phyloP scores from a whole-genome alignment of 30 jellyfish, hydroid and myxozoan genomes.

The Pseudorhiza aurosa region DNA sequence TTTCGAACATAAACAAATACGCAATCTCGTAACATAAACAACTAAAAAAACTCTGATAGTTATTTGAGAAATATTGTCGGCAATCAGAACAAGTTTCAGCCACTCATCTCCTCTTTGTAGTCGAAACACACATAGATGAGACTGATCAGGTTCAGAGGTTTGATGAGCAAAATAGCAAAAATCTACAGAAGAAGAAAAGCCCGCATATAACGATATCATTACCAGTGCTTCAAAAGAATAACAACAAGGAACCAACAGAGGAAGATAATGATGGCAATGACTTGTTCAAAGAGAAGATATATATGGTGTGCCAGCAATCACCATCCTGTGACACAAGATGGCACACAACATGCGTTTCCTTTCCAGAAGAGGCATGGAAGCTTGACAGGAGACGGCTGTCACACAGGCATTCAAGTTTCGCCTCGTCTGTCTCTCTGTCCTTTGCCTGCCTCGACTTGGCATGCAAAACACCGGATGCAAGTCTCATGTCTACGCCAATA shows the following conservation, averaged over 20 bases:
- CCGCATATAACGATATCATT: conserved; percentile 34
- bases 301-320: conserved; percentile 31
- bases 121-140: too few relatives aligned
- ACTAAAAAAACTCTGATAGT: too few relatives aligned
- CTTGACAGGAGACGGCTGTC: conserved; percentile 24
- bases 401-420: conserved; percentile 37
- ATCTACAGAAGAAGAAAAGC: neutral
- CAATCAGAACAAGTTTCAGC: too few relatives aligned
- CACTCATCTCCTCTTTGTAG: too few relatives aligned
- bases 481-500: conserved; percentile 46
- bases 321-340: conserved; percentile 30
- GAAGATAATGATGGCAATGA: conserved; percentile 13
- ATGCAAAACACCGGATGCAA: conserved; percentile 57
- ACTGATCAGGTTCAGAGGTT: too few relatives aligned
- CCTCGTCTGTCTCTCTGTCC: conserved; percentile 47
- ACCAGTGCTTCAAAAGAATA: neutral
- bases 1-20: too few relatives aligned
- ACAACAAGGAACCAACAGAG: neutral
- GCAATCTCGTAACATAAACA: too few relatives aligned
- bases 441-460: conserved; percentile 52
- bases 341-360: conserved; percentile 32
- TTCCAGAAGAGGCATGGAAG: conserved; percentile 54
- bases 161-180: neutral
- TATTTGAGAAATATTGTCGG: too few relatives aligned
- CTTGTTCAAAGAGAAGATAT: conserved; percentile 17